phyloP scores from a whole-genome alignment of 2,888 invertebrate genomes.

The Dorcus hopei region DNA sequence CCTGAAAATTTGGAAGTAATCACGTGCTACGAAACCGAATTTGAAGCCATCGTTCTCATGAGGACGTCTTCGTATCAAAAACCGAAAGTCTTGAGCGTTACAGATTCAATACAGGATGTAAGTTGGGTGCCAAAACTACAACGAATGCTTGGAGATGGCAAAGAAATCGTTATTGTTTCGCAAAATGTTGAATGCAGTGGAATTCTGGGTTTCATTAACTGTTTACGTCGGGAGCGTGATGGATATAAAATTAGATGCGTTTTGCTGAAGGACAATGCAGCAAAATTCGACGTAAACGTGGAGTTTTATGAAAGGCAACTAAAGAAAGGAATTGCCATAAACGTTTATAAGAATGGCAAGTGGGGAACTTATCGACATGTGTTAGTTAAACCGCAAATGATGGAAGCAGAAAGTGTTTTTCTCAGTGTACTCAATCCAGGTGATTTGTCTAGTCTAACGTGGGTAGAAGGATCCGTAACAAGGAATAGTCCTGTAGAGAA shows the following conservation, averaged over 20 bases:
- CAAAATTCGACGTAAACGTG: constrained; percentile 61
- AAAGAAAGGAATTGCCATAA: constrained; percentile 72
- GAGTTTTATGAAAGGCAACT: constrained; percentile 66
- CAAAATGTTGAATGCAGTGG: constrained; percentile 72
- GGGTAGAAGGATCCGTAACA: constrained; percentile 68
- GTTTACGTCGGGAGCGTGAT: constrained; percentile 72
- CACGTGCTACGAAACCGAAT: neutral
- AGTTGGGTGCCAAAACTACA: neutral
- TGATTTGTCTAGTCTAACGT: constrained; percentile 78
- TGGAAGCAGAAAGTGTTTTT: constrained; percentile 65
- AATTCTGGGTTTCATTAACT: constrained; percentile 83
- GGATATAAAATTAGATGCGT: constrained; percentile 57
- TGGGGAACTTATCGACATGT: constrained; percentile 80
- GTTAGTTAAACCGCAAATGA: constrained; percentile 54
- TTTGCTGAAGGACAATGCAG: constrained; percentile 57
- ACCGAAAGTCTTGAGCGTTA: too few species aligned
- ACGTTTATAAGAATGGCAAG: constrained; percentile 63
- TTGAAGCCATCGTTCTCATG: neutral
- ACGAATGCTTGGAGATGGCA: constrained; percentile 28
- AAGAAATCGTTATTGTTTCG: constrained; percentile 57
- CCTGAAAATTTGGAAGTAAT: neutral
- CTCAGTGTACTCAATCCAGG: constrained; percentile 76
- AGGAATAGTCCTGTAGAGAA: constrained; percentile 20
- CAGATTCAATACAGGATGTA: neutral
- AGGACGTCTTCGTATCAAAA: too few species aligned